These are phyloP conservation scores for Pangasius sanitwongsei DNA, from an alignment of 2,797 vertebrate species.

Conservation along the genomic window DNA sequence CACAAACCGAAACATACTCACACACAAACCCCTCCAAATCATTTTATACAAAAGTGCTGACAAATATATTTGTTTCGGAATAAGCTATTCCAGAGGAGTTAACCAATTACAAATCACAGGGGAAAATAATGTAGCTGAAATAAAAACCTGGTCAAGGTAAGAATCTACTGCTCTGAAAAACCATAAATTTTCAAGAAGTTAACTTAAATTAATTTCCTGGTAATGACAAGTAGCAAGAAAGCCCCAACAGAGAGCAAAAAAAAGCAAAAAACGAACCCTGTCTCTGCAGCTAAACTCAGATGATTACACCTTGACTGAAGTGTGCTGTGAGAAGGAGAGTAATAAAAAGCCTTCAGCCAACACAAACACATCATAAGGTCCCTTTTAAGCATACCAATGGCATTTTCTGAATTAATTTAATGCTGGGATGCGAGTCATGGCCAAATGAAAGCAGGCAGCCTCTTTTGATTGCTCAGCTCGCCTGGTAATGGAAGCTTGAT, in stretches of 20 bases:
- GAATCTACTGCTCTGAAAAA: neutral
- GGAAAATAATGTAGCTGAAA: too few relatives aligned
- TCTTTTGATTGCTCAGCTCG: slow-evolving; percentile 32
- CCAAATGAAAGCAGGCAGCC: slow-evolving; percentile 36
- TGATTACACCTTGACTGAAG: neutral
- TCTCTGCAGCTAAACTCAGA: neutral
- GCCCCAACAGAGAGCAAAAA: neutral
- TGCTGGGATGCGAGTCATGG: neutral
- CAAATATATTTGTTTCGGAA: too few relatives aligned
- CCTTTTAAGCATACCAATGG: slow-evolving; percentile 20
- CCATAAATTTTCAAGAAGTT: neutral
- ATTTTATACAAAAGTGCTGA: too few relatives aligned
- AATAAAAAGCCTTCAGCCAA: neutral
- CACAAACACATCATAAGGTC: slow-evolving; percentile 23
- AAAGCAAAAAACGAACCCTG: neutral
- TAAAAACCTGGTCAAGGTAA: neutral
- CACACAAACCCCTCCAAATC: too few relatives aligned
- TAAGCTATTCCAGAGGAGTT: too few relatives aligned
- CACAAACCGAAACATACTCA: neutral
- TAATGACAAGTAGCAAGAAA: neutral
- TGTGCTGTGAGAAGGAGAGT: neutral
- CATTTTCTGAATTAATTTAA: slow-evolving; percentile 37
- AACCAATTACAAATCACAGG: too few relatives aligned
- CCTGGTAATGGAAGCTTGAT: slow-evolving; percentile 39
- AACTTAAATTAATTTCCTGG: neutral